These are phyloP conservation scores for Margarornis squamiger DNA, from an alignment of 2,797 vertebrate genomes.

Conservation along the genomic window DNA sequence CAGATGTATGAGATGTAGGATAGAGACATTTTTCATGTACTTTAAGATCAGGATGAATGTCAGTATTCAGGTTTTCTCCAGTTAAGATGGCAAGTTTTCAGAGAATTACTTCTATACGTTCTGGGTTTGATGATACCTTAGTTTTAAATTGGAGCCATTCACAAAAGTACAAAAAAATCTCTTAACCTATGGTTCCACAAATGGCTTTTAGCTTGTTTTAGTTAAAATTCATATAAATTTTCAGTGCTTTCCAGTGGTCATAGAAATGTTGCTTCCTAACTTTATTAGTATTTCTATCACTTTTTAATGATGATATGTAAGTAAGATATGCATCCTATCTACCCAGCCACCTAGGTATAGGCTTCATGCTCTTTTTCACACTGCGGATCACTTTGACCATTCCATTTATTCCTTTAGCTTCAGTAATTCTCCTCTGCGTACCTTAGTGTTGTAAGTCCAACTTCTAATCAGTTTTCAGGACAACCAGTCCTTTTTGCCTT, in stretches of 20 bases:
- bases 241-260: neutral
- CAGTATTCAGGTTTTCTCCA: neutral
- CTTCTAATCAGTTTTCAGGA: neutral
- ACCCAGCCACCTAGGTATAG: neutral
- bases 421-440: neutral
- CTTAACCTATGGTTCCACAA: neutral
- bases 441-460: neutral
- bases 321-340: neutral
- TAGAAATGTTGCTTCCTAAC: neutral
- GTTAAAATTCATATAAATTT: neutral
- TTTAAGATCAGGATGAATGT: neutral
- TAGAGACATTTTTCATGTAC: neutral
- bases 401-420: neutral
- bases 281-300: neutral
- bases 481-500: neutral
- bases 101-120: neutral
- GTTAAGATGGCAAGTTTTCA: neutral
- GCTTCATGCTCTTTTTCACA: neutral
- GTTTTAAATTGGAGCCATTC: neutral
- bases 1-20: neutral
- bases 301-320: neutral
- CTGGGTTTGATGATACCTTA: neutral
- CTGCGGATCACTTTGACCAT: neutral
- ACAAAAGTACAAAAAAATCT: neutral
- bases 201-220: neutral